Evolutionary conservation across 2,113 vertebrate species (phyloP), one percentile per base, ranked within the genome.

Genomic region (Dermatemys mawii): DNA sequence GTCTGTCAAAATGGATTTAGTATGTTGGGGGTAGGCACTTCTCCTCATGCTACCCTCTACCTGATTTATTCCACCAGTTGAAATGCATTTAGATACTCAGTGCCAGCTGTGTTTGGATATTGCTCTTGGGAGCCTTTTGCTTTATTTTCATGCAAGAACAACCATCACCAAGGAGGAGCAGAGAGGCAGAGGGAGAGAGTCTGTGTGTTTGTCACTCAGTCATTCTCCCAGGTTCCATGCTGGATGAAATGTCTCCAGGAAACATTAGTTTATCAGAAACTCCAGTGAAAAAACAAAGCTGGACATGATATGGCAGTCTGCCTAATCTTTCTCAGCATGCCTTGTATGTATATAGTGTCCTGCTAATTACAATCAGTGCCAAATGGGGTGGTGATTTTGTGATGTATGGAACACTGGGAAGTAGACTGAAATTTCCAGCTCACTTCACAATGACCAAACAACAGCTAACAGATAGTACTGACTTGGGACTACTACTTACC

Each of bases 361-460:
- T 46, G 75, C 49, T 75, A 44, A 0, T 55, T 1, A 35, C 41
- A 9, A 13, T 44, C 19, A 51, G 7, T 0, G 0, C 24, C 8
- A 35, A 32, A 32, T 60, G 13, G 55, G 57, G 48, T n/a, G 8
- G 0, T 2, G 0, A 1, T 3, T 41, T 78, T n/a, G 14, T 32
- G 78, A 83, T 51, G 22, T 49, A 22, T 38, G 22, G 22, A 26
- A 13, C 16, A 29, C 5, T 44, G 32, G 67, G 78, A 26, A 49
- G 10, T 4, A 27, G 26, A 78, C 26, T 0, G 0, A 11, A 38
- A 32, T 35, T 57, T 12, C 55, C 63, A 38, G 17, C 3, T 1
- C 0, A 2, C 44, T 55, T 84, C 2, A 14, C 24, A 35, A 35
- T 67, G 7, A 8, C 60, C 60, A 67, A 70, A 53, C 51, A 79